phyloP scores from a whole-genome alignment of 1,140 invertebrate genomes.

The Drosophila azteca region DNA sequence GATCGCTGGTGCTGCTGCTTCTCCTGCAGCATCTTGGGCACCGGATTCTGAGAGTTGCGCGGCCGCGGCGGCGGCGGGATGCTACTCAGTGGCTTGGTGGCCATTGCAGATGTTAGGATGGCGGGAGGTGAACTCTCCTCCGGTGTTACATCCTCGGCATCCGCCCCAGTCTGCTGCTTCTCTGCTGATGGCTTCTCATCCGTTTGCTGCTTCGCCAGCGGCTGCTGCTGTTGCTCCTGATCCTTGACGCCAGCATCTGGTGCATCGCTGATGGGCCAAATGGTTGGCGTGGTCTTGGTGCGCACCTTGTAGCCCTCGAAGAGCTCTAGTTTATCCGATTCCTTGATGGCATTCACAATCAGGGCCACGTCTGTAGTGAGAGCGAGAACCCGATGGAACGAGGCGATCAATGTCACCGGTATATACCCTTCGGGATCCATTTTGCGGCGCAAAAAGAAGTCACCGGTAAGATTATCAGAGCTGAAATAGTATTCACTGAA shows the following conservation, averaged over 20 bases:
- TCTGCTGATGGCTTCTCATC: conserved; percentile 6
- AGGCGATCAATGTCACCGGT: conserved; percentile 95
- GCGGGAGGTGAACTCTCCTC: conserved; percentile 62
- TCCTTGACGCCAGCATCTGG: conserved; percentile 30
- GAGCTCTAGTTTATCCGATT: conserved; percentile 93
- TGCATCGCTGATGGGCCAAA: conserved; percentile 92
- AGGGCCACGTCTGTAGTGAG: conserved; percentile 93
- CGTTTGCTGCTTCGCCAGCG: conserved; percentile 18
- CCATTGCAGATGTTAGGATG: conserved; percentile 84
- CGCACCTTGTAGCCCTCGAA: conserved; percentile 92
- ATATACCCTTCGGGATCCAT: conserved; percentile 98
- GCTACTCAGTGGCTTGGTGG: conserved; percentile 86
- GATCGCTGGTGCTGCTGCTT: conserved; percentile 47
- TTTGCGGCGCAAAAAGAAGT: conserved; percentile 98
- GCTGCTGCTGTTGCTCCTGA: conserved; percentile 8
- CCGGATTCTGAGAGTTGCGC: conserved; percentile 81
- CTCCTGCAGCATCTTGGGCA: conserved; percentile 70
- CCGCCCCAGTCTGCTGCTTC: background rate
- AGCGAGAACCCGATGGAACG: conserved; percentile 96
- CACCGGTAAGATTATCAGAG: conserved; percentile 96
- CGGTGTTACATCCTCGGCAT: conserved; percentile 18
- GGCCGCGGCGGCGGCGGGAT: conserved; percentile 89
- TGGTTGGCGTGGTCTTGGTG: conserved; percentile 90
- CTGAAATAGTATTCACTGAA: conserved; percentile 99
- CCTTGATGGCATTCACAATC: conserved; percentile 91